A percentile compares a stretch with the other conserved stretches of the same genome.
Conservation (phyloP, 2,797 vertebrate genomes). For the Cynopterus sphinx region DNA sequence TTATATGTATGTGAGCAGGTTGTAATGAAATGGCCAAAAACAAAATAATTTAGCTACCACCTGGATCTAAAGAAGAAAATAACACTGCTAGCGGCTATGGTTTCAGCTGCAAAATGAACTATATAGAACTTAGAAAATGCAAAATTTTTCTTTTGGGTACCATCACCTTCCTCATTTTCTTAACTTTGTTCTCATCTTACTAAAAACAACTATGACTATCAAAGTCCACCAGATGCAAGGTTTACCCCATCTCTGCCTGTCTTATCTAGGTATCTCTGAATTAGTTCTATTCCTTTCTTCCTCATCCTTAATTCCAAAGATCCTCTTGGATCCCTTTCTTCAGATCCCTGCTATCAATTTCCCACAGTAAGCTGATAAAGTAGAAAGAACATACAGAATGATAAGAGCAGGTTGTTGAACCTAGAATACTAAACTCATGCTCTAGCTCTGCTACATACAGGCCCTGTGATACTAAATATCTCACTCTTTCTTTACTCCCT, state of each 20-base stretch:
- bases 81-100: neutral
- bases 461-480: too few species aligned
- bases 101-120: neutral
- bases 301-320: neutral
- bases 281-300: neutral
- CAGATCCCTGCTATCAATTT: neutral
- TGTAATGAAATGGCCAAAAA: neutral
- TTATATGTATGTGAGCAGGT: neutral
- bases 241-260: neutral
- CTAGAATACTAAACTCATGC: neutral
- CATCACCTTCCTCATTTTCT: neutral
- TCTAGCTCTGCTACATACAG: neutral
- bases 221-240: neutral
- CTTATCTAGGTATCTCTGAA: neutral
- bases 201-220: neutral
- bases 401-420: neutral
- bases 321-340: neutral
- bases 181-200: neutral
- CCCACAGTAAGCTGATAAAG: neutral
- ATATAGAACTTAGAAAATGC: neutral
- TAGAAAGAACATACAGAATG: neutral
- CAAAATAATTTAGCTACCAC: neutral
- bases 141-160: neutral
- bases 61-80: neutral
- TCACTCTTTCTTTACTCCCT: neutral